Evolutionary conservation across 2,888 invertebrate genomes (phyloP).

Genomic region (Lasioglossum calceatum): DNA sequence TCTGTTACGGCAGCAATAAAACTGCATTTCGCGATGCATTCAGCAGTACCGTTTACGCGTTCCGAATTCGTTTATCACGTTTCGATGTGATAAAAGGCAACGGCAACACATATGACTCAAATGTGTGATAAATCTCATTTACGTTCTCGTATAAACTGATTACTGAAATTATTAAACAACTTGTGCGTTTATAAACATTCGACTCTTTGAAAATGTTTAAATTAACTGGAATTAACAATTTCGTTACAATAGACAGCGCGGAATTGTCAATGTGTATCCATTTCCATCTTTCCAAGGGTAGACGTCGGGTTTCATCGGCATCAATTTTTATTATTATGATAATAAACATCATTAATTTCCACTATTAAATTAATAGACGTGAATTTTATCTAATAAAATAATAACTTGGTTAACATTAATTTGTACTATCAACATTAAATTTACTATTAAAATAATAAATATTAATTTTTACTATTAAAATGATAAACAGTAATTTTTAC

Average conservation of each 20-base stretch:
- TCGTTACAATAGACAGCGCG: not conserved
- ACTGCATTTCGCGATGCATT: constrained; percentile 34
- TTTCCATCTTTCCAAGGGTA: not conserved
- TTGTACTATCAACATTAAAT: no score
- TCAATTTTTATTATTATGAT: not conserved
- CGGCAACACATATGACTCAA: constrained; percentile 15
- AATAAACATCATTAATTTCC: not conserved
- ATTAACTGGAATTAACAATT: not conserved
- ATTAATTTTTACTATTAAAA: not conserved
- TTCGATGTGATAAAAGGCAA: constrained; percentile 32
- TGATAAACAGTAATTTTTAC: not conserved
- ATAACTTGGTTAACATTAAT: no score
- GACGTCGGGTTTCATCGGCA: not conserved
- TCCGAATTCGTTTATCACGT: constrained; percentile 50
- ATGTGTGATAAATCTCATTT: constrained; percentile 28
- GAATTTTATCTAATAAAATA: no score
- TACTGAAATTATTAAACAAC: constrained; percentile 18
- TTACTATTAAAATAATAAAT: no score
- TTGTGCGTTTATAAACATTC: not conserved
- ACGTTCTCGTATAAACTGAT: constrained; percentile 5
- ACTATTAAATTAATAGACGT: no score
- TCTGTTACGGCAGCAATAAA: constrained; percentile 20
- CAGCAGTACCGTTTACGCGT: constrained; percentile 49
- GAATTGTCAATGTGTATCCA: not conserved
- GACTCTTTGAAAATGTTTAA: not conserved